Base-by-base conservation (phyloP, 2,888 invertebrate species). In the Eremobia ochroleuca region DNA sequence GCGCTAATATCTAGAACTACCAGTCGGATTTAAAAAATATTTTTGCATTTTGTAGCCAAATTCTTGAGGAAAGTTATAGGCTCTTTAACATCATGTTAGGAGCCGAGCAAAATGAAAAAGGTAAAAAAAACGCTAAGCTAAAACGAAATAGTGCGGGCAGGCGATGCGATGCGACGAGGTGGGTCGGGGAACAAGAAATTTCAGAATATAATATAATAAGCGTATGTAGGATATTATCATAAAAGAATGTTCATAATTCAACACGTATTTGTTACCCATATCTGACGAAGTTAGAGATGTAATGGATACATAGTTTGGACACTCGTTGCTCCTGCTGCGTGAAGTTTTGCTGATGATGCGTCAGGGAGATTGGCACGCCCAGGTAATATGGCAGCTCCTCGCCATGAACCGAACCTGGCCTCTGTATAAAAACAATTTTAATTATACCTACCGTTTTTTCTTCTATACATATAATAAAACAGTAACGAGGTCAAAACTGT, bases 321-420 rank as follows among this genome's bases (percentile, higher is more conserved):
- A 98, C 97, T 89, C 97, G 97, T 90, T 98, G 98, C 93, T 99
- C 99, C 90, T 97, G 97, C 87, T 97, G 97, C 52, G 98, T 98
- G 96, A 98, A 99, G 96, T 99, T 99, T 94, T 98, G 97, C 87
- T 97, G 97, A 78, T 95, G 95, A 81, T 96, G 95, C 71, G 97
- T 97, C 76, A 97, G 97, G 13, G 98, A 97, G 76, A 99, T 94
- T 55, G 99, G 99, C 88, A 98, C 97, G 28, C 99, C 99, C 88
- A 99, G 96, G 92, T 98, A 98, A 95, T 98, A 99, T 73, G 98
- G 98, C 89, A 99, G 96, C 94, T 99, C 99, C 94, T 99, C 99
- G 69, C 99, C 99, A 89, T 98, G 97, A 72, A 98, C 98, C 72
- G 98, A 98, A 37, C 98, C 98, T 79, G 97, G 97, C 84, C 98